Base-by-base conservation (phyloP, 64 coral and sea anemone genomes). In the Catalaphyllia jardinei region DNA sequence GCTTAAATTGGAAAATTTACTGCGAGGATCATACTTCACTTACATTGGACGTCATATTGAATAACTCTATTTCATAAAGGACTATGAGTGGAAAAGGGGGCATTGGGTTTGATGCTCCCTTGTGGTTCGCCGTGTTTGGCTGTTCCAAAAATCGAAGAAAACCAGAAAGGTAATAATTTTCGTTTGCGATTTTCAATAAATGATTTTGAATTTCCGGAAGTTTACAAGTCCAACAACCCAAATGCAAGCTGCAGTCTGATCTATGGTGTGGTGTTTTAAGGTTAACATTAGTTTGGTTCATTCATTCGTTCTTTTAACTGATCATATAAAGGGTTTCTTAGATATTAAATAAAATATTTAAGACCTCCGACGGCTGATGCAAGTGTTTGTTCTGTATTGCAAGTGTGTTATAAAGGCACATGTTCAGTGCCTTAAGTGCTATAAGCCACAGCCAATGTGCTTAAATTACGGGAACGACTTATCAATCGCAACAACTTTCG, bases 401-500 rank as follows among this genome's bases (percentile, higher is more conserved):
- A 76, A 33, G 38, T 76, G 74, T 35, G 74, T 76, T 33, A 8
- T 82, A 1, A 82, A 82, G 38, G 54, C 79, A 24, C 54, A 82
- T 82, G 52, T 82, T 15, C 25, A 29, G 1, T 29, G 39, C 10
- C 15, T 82, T 19, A 25, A 62, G 30, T 83, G 80, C 59, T 59
- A 83, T 71, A 83, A 55, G 30, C 20, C 80, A 4, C n/a, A 62
- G 8, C 60, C 31, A 71, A 62, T 65, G 54, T 46, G 38, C 52
- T 83, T 71, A 71, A 71, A 30, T 14, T 83, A 33, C 64, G 80
- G 80, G 75, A 78, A 52, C 80, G 24, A 38, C 28, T 52, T 13
- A 83, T 62, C 46, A 55, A 55, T 29, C 59, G 64, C 59, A 83
- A 83, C 24, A 46, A 63, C 59, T 78, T 78, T 78, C 39, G n/a